phyloP scores from a whole-genome alignment of 2,888 invertebrate species.

The Limnephilus auricula region DNA sequence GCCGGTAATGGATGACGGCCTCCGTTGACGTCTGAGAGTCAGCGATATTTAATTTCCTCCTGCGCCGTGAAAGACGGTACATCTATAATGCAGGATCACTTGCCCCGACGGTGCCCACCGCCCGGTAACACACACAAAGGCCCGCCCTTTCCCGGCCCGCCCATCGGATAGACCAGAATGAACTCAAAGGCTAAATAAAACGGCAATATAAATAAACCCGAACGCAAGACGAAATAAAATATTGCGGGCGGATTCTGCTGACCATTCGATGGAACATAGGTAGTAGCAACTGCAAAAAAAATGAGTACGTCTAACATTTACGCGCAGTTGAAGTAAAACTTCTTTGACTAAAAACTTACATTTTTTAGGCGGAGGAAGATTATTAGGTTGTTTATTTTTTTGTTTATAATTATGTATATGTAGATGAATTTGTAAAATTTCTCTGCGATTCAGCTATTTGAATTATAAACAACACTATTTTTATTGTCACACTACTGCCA shows the following conservation, averaged over 20 bases:
- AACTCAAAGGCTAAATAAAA: conserved; percentile 38
- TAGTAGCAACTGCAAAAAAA: background rate
- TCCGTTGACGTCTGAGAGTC: background rate
- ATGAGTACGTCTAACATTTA: too few relatives aligned
- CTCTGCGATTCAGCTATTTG: too few relatives aligned
- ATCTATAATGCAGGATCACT: conserved; percentile 65
- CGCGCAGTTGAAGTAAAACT: too few relatives aligned
- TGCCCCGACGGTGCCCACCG: conserved; percentile 38
- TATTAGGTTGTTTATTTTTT: too few relatives aligned
- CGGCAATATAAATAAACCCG: background rate
- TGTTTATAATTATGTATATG: too few relatives aligned
- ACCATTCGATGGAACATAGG: background rate
- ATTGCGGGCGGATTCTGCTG: background rate
- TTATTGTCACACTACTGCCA: too few relatives aligned
- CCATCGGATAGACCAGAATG: conserved; percentile 50
- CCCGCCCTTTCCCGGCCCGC: background rate
- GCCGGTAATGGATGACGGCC: conserved; percentile 10
- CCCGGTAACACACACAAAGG: conserved; percentile 44
- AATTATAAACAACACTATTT: too few relatives aligned
- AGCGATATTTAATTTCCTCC: conserved; percentile 46
- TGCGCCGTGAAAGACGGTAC: conserved; percentile 39
- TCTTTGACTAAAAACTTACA: too few relatives aligned
- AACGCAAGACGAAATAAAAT: background rate
- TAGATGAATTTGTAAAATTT: too few relatives aligned
- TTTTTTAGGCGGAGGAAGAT: too few relatives aligned